Base-by-base conservation (phyloP, 2,113 vertebrate genomes). In the Oreocharis arfaki region DNA sequence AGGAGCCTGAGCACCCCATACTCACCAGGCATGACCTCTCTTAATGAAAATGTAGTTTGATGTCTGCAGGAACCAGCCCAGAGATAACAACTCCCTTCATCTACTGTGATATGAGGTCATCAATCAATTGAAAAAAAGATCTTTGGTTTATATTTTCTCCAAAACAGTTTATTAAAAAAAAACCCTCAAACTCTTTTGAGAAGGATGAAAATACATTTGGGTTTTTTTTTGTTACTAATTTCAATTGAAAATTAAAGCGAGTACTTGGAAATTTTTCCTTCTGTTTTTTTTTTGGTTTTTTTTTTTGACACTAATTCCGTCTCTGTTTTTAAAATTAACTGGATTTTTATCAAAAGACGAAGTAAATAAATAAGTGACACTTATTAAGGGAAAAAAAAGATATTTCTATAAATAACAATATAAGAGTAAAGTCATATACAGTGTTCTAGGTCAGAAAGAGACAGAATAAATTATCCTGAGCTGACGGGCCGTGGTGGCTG, bases 381-480 rank as follows among this genome's bases (percentile, higher is more conserved):
- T 37, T 68, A 86, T 30, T 53, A 67, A 52, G 32, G 39, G 21
- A 41, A 11, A 19, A 39, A 49, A 12, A 14, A 14, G 13, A 4
- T 39, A 74, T 44, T 68, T 90, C 68, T 94, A 96, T 97, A 97
- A 97, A 97, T 96, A 96, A 82, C 44, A 88, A 73, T 24, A 8
- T 13, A 61, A 74, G 57, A 91, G 52, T 84, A 89, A 91, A 91
- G 87, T 83, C 84, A 80, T 83, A 46, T 7, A 53, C 80, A 93
- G 84, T 68, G 63, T 90, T 78, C 28, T 73, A 41, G 35, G 39
- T 67, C 74, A 86, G 82, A 57, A 79, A 73, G 53, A 87, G 67
- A 76, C 0, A 0, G 35, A 81, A 94, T 86, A 91, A 94, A 59
- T 95, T 90, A 94, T 53, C 87, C 95, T 94, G 95, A 96, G 95